These are phyloP conservation scores for Condylostylus longicornis DNA, from an alignment of 1,140 invertebrate species.

Conservation along the genomic window DNA sequence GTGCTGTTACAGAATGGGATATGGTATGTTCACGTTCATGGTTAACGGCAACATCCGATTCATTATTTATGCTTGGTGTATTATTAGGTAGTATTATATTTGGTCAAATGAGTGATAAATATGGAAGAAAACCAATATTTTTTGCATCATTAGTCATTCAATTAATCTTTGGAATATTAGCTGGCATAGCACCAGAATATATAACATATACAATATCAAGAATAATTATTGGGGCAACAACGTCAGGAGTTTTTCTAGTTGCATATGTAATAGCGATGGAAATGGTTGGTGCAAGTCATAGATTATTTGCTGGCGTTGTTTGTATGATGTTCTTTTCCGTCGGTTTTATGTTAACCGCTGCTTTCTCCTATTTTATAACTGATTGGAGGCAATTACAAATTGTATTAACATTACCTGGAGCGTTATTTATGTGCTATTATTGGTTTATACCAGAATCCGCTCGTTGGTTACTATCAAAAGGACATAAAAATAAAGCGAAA, in stretches of 20 bases:
- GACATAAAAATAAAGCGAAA: constrained; percentile 52
- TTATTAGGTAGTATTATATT: constrained; percentile 64
- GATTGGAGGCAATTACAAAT: constrained; percentile 64
- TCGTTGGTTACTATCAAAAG: constrained; percentile 66
- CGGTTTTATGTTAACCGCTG: constrained; percentile 56
- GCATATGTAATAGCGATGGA: constrained; percentile 70
- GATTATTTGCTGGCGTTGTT: constrained; percentile 57
- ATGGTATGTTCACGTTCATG: constrained; percentile 56
- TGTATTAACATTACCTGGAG: constrained; percentile 50
- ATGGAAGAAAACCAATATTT: constrained; percentile 55
- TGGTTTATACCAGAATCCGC: constrained; percentile 77
- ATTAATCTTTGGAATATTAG: constrained; percentile 46
- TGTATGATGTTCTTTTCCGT: constrained; percentile 63
- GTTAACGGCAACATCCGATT: constrained; percentile 52
- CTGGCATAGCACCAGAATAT: constrained; percentile 51
- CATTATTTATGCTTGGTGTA: constrained; percentile 70
- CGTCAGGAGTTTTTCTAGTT: constrained; percentile 60
- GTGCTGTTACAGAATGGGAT: constrained; percentile 54
- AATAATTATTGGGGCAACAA: constrained; percentile 54
- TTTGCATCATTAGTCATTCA: constrained; percentile 54
- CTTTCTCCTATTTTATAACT: constrained; percentile 52
- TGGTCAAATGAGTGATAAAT: constrained; percentile 67
- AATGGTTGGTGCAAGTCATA: constrained; percentile 60
- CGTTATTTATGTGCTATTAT: constrained; percentile 58
- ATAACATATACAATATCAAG: constrained; percentile 51